Conservation (phyloP, 2,797 vertebrate species). For the Smutsia temminckii region DNA sequence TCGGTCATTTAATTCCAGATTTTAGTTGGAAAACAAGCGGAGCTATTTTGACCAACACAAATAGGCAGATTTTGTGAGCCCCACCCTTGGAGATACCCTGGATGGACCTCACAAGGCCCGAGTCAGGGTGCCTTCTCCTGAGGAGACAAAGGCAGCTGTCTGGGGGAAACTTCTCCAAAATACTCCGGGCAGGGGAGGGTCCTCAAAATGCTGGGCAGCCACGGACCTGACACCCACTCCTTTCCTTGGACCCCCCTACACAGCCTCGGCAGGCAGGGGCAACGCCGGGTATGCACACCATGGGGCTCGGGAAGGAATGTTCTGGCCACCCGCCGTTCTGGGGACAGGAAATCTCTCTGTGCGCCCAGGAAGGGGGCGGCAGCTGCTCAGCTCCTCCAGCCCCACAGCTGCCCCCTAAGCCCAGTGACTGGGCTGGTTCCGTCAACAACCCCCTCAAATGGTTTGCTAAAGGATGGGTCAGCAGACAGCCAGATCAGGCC, state of each 20-base stretch:
- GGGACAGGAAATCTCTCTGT: no score
- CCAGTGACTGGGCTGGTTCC: neutral
- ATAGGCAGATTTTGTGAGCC: rapidly evolving
- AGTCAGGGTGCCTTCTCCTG: no score
- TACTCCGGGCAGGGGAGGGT: rapidly evolving
- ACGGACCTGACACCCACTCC: no score
- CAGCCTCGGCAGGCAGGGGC: neutral
- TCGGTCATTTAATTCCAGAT: rapidly evolving
- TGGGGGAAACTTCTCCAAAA: neutral
- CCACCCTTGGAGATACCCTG: rapidly evolving
- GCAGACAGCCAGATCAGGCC: neutral
- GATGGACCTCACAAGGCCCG: no score
- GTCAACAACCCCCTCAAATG: neutral
- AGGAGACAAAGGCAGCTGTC: neutral
- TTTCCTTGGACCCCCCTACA: neutral
- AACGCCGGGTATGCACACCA: no score
- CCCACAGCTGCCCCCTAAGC: neutral
- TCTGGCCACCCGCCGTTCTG: no score
- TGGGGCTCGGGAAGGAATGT: no score
- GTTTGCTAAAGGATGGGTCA: rapidly evolving
- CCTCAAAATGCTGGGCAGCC: no score
- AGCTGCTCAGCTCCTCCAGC: neutral
- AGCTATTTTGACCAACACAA: neutral
- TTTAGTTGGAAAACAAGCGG: rapidly evolving
- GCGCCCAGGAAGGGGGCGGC: neutral